Evolutionary conservation across 1,140 invertebrate genomes (phyloP).

Genomic region (Ceratosolen fusciceps): DNA sequence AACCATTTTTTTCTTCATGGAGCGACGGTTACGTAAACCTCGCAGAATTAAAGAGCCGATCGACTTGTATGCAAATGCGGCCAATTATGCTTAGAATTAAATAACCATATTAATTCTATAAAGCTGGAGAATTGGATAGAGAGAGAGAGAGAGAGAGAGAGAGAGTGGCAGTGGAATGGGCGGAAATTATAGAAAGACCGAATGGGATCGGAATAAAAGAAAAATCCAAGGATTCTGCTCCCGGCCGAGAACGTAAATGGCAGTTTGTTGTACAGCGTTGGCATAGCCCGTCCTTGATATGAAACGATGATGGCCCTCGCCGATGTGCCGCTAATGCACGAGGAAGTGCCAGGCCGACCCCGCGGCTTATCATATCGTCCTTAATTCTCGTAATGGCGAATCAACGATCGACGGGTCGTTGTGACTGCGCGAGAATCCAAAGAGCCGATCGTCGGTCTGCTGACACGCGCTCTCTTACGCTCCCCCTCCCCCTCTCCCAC

Average conservation of each 20-base stretch:
- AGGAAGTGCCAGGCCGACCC: background rate
- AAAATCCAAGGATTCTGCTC: background rate
- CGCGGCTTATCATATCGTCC: too few relatives aligned
- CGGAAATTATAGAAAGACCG: too few relatives aligned
- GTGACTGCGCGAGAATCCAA: too few relatives aligned
- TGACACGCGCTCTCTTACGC: background rate
- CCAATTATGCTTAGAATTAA: too few relatives aligned
- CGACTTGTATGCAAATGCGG: too few relatives aligned
- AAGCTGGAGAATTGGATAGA: too few relatives aligned
- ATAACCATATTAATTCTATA: too few relatives aligned
- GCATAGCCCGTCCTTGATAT: slow-evolving; percentile 13
- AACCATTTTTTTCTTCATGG: too few relatives aligned
- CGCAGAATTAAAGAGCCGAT: too few relatives aligned
- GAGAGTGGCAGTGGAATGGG: too few relatives aligned
- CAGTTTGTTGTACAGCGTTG: slow-evolving; percentile 27
- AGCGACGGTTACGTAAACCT: too few relatives aligned
- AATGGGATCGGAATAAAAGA: background rate
- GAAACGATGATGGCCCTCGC: background rate
- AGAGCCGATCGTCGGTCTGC: background rate
- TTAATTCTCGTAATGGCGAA: slow-evolving; percentile 38
- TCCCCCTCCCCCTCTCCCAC: background rate
- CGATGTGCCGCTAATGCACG: background rate
- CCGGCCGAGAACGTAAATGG: slow-evolving; percentile 3
- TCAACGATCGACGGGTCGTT: background rate
- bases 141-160: too few relatives aligned